Conservation (phyloP, 2,113 vertebrate genomes). For the Hippoglossus stenolepis region DNA sequence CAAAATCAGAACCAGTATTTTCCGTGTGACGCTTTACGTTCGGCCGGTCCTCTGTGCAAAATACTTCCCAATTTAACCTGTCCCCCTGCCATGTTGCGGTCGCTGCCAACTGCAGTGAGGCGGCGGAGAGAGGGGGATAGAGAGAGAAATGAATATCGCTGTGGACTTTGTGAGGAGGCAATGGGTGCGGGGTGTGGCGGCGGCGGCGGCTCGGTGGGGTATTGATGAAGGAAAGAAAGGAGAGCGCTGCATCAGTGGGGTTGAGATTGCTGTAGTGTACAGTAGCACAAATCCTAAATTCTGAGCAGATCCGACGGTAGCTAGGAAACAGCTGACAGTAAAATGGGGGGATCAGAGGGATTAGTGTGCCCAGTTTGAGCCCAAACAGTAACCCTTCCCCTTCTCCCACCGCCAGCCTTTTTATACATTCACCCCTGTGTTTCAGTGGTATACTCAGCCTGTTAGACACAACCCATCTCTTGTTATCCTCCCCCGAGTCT, state of each 20-base stretch:
- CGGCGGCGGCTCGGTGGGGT: constrained; percentile 18
- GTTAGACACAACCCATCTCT: constrained; percentile 34
- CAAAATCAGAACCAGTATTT: constrained; percentile 65
- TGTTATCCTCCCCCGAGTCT: constrained; percentile 38
- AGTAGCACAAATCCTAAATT: constrained; percentile 79
- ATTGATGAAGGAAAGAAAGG: constrained; percentile 65
- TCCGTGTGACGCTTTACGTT: constrained; percentile 44
- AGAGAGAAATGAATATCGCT: constrained; percentile 44
- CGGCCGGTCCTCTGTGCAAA: constrained; percentile 53
- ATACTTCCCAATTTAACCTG: constrained; percentile 59
- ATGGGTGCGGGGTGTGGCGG: constrained; percentile 1
- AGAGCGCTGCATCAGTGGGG: constrained; percentile 63
- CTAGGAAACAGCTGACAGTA: constrained; percentile 82
- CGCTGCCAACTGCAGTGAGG: constrained; percentile 40
- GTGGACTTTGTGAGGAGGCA: constrained; percentile 30
- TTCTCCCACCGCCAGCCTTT: constrained; percentile 57
- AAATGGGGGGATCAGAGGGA: constrained; percentile 81
- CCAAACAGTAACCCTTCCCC: constrained; percentile 74
- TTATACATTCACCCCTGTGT: constrained; percentile 50
- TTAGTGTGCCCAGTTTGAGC: constrained; percentile 75
- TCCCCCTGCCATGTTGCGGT: constrained; percentile 33
- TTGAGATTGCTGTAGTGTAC: constrained; percentile 77
- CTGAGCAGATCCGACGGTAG: constrained; percentile 74
- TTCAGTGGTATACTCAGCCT: constrained; percentile 22
- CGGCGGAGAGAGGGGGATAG: constrained; percentile 6